Conservation (phyloP, 2,797 vertebrate species). For the Mycteria americana region DNA sequence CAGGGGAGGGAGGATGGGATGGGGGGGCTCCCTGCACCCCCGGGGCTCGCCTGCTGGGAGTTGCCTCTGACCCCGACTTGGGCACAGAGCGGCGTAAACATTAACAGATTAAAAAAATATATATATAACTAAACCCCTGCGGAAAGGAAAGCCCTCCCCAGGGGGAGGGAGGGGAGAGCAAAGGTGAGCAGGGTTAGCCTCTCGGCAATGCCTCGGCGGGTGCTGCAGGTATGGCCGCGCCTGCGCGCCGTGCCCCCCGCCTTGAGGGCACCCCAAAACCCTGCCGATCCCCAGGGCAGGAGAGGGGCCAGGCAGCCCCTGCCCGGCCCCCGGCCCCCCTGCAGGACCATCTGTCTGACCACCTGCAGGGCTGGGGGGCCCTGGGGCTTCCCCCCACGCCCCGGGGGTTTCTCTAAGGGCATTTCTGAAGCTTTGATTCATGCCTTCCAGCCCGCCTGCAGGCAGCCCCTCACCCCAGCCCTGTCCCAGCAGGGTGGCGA, state of each 20-base stretch:
- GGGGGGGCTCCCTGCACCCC: background rate
- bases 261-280: background rate
- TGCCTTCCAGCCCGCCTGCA: background rate
- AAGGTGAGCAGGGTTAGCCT: background rate
- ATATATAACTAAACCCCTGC: background rate
- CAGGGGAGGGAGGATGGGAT: fast-evolving
- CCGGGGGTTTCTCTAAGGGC: background rate
- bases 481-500: background rate
- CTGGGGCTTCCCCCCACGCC: no score
- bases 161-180: background rate
- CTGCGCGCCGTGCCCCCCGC: fast-evolving
- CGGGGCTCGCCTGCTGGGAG: fast-evolving
- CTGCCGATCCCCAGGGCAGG: background rate
- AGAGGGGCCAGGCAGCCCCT: background rate
- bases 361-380: no score
- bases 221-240: background rate
- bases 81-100: background rate
- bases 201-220: background rate
- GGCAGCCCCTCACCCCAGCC: background rate
- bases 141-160: background rate
- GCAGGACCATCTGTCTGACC: background rate
- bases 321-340: background rate
- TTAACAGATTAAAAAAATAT: background rate
- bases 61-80: background rate
- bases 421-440: background rate